Base-by-base conservation (phyloP, 2,113 vertebrate genomes). In the Ceuthmochares aereus region DNA sequence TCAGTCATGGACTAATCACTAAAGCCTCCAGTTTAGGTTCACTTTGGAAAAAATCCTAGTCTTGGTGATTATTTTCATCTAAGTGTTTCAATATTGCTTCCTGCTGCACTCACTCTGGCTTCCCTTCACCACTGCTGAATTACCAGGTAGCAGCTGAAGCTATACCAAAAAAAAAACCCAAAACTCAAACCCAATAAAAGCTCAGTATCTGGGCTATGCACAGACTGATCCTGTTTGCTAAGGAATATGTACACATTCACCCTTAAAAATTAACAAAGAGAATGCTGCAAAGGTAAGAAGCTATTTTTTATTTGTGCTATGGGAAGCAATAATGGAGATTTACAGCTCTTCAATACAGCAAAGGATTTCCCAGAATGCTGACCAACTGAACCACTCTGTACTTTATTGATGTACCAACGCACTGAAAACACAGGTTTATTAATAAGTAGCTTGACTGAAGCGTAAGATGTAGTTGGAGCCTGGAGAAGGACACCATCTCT, bases 281-380 rank as follows among this genome's bases (percentile, higher is more conserved):
- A 64, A 94, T 52, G 77, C 75, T 81, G 68, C 0, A 0, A 94
- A 97, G 77, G 91, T 96, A 96, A 97, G 84, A 91, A 84, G 77
- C 54, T 52, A 67, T 96, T 93, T 96, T 97, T 97, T 97, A 87
- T 97, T 98, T 98, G 96, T 98, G 98, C 97, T 97, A 94, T 96
- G 94, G 96, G 97, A 98, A 98, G 97, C 97, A 98, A 98, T 98
- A 98, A 98, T 96, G 95, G 96, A 97, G 98, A 98, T 98, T 98
- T 98, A 98, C 97, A 97, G 97, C 94, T 98, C 97, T 98, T 97
- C 97, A 96, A 98, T 97, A 97, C 54, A 93, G 96, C 97, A 97
- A 96, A 97, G 96, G 96, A 97, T 98, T 98, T 98, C 97, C 96
- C 97, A 98, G 98, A 98, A 98, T 97, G 98, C 98, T 98, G 98